A percentile compares a stretch with the other conserved stretches of the same genome.
Conservation (phyloP, 1,140 invertebrate genomes). For the Zophobas atratus region DNA sequence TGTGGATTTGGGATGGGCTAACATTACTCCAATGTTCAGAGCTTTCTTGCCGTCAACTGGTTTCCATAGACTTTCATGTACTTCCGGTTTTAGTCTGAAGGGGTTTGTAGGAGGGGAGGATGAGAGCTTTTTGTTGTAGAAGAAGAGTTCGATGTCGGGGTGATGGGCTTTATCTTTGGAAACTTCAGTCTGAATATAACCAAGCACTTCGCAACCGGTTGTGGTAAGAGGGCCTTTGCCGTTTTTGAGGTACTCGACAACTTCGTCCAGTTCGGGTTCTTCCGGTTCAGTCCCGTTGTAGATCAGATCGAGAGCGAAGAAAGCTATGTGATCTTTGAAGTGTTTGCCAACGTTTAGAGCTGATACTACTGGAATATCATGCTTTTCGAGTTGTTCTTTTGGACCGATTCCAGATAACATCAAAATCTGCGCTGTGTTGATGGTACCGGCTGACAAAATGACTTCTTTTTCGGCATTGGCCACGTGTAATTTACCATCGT, state of each 20-base stretch:
- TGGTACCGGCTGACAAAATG: conserved; percentile 82
- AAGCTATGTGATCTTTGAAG: conserved; percentile 72
- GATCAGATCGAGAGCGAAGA: conserved; percentile 63
- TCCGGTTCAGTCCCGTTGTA: conserved; percentile 52
- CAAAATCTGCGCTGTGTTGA: conserved; percentile 91
- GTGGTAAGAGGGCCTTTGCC: conserved; percentile 68
- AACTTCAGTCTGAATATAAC: conserved; percentile 67
- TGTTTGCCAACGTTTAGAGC: conserved; percentile 73
- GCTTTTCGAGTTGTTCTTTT: conserved; percentile 70
- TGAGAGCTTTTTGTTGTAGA: conserved; percentile 37
- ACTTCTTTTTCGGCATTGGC: conserved; percentile 78
- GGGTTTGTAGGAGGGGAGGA: conserved; percentile 16
- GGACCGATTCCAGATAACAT: conserved; percentile 88
- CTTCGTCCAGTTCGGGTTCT: conserved; percentile 44
- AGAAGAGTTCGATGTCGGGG: conserved; percentile 73
- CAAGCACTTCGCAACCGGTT: conserved; percentile 67
- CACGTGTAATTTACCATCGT: conserved; percentile 65
- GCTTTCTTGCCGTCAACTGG: conserved; percentile 38
- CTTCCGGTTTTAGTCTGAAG: conserved; percentile 43
- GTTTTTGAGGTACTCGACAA: conserved; percentile 66
- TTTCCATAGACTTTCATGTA: conserved; percentile 49
- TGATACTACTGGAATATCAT: conserved; percentile 66
- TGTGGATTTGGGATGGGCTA: conserved; percentile 81
- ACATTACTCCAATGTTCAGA: conserved; percentile 72
- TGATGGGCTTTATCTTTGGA: conserved; percentile 63